Percentiles rank a stretch among this genome's conserved stretches.
phyloP scores from a whole-genome alignment of 2,888 invertebrate genomes.

The Adela reaumurella region DNA sequence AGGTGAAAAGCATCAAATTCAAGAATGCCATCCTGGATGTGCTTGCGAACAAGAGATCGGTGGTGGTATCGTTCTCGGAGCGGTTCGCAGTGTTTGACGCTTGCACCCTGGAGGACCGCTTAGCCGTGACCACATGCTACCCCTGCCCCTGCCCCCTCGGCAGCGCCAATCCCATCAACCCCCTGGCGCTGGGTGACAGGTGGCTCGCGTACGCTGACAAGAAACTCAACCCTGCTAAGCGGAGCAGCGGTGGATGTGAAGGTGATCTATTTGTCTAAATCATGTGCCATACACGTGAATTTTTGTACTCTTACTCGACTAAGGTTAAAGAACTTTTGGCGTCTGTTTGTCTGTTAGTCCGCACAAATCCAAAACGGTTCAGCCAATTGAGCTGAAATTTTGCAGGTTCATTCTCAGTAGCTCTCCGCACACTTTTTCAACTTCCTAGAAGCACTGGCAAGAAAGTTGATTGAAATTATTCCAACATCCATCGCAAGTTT shows the following conservation, averaged over 20 bases:
- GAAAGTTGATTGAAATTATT: too few species aligned
- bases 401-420: too few species aligned
- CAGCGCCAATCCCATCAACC: constrained; percentile 57
- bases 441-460: too few species aligned
- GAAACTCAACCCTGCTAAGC: constrained; percentile 70
- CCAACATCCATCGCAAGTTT: too few species aligned
- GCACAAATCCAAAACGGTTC: too few species aligned
- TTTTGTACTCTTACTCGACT: too few species aligned
- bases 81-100: constrained; percentile 90
- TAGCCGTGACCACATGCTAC: constrained; percentile 87
- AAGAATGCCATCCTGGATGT: constrained; percentile 87
- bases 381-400: too few species aligned
- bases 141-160: constrained; percentile 75
- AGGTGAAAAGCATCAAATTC: constrained; percentile 88
- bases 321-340: too few species aligned
- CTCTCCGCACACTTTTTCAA: too few species aligned
- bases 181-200: constrained; percentile 80
- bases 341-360: too few species aligned
- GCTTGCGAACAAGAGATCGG: constrained; percentile 81
- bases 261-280: too few species aligned
- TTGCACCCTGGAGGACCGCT: constrained; percentile 78
- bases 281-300: too few species aligned
- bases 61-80: constrained; percentile 86
- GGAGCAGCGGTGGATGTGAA: constrained; percentile 82
- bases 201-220: constrained; percentile 87